Evolutionary conservation across 2,888 invertebrate species (phyloP).

Genomic region (Taenaris catops): DNA sequence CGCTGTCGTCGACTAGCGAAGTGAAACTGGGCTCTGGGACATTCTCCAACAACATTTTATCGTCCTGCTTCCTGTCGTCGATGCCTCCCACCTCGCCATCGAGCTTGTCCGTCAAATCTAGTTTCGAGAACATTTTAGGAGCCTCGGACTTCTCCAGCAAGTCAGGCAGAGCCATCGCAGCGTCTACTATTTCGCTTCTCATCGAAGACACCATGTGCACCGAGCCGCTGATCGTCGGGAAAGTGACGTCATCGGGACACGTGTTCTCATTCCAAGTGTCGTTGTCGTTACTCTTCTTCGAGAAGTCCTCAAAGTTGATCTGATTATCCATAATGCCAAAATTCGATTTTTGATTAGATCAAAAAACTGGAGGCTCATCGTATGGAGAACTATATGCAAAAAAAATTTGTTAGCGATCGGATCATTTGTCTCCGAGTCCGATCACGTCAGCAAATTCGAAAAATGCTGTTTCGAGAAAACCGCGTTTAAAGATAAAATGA

Average conservation of each 20-base stretch:
- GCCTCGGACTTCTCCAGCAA: conserved; percentile 58
- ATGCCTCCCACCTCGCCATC: conserved; percentile 35
- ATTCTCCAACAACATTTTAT: conserved; percentile 38
- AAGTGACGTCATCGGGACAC: conserved; percentile 88
- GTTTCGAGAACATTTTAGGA: conserved; percentile 41
- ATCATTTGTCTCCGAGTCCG: too few relatives aligned
- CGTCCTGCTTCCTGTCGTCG: conserved; percentile 29
- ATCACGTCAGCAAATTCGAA: too few relatives aligned
- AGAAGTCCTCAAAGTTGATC: conserved; percentile 31
- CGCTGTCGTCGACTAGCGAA: conserved; percentile 68
- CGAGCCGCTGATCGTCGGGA: conserved; percentile 89
- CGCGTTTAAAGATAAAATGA: too few relatives aligned
- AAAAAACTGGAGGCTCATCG: too few relatives aligned
- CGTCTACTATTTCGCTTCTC: conserved; percentile 77
- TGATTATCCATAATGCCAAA: conserved; percentile 22
- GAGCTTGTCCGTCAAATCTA: conserved; percentile 59
- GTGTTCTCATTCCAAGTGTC: conserved; percentile 92
- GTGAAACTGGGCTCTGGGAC: conserved; percentile 56
- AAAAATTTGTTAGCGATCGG: too few relatives aligned
- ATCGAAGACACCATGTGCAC: conserved; percentile 86
- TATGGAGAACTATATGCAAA: too few relatives aligned
- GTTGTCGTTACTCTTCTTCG: conserved; percentile 69
- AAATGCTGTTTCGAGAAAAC: too few relatives aligned
- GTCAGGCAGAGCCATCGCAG: conserved; percentile 53
- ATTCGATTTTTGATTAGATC: too few relatives aligned